A percentile compares a stretch with the other conserved stretches of the same genome.
phyloP scores from a whole-genome alignment of 2,113 vertebrate species.

The Bagarius yarrelli region DNA sequence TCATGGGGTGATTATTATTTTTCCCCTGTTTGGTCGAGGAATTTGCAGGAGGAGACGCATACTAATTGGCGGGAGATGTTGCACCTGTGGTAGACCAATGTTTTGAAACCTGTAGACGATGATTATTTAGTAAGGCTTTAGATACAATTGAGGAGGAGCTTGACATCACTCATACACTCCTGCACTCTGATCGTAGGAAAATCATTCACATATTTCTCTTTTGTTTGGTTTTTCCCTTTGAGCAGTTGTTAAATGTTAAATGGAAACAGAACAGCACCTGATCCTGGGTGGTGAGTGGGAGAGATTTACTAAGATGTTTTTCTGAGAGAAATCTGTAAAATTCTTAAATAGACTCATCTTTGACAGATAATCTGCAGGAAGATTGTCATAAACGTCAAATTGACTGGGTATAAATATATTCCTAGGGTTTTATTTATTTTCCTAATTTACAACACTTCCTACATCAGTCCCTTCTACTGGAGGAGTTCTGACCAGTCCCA shows the following conservation, averaged over 20 bases:
- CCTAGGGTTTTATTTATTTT: no score
- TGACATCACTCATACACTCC: slow-evolving; percentile 44
- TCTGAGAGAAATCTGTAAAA: neutral
- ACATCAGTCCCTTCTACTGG: no score
- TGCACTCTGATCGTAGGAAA: neutral
- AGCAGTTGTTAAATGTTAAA: neutral
- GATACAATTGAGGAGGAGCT: slow-evolving; percentile 51
- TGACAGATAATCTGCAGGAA: neutral
- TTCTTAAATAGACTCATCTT: neutral
- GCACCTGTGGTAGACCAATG: slow-evolving; percentile 73
- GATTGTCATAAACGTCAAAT: neutral
- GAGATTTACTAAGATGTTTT: neutral
- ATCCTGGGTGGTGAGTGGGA: neutral
- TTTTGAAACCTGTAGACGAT: slow-evolving; percentile 67
- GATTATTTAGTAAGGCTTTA: slow-evolving; percentile 62
- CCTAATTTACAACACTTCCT: no score
- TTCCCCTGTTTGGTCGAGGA: slow-evolving; percentile 66
- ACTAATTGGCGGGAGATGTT: slow-evolving; percentile 73
- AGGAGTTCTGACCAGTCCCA: neutral
- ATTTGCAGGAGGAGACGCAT: slow-evolving; percentile 68
- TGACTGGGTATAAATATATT: no score
- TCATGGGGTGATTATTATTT: slow-evolving; percentile 44
- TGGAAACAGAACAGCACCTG: neutral
- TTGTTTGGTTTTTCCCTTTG: neutral
- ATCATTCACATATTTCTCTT: neutral